These are phyloP conservation scores for Drosophila histrio DNA, from an alignment of 2,888 invertebrate genomes.

Conservation along the genomic window DNA sequence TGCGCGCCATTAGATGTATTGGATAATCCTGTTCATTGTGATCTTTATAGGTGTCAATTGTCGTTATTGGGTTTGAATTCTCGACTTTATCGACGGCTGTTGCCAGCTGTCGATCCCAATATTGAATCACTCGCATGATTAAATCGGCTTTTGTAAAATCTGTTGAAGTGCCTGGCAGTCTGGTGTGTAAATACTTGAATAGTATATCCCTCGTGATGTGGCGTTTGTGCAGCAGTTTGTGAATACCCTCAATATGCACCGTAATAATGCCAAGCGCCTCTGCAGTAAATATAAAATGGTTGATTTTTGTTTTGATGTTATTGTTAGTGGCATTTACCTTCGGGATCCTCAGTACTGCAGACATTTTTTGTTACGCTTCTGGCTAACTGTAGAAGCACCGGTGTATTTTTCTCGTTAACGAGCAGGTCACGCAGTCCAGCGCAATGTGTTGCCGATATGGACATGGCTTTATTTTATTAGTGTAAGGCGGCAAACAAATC, in stretches of 20 bases:
- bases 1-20: constrained; percentile 85
- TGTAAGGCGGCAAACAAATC: neutral
- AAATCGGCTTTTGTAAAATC: constrained; percentile 85
- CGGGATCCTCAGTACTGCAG: constrained; percentile 58
- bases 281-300: constrained; percentile 56
- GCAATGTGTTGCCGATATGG: constrained; percentile 64
- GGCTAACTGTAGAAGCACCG: constrained; percentile 68
- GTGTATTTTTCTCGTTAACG: constrained; percentile 64
- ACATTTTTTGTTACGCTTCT: constrained; percentile 77
- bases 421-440: constrained; percentile 74
- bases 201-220: constrained; percentile 85
- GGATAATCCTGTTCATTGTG: constrained; percentile 57
- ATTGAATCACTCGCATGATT: constrained; percentile 84
- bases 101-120: constrained; percentile 81
- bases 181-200: constrained; percentile 85
- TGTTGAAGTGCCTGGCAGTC: constrained; percentile 83
- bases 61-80: neutral
- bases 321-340: constrained; percentile 55
- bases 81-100: neutral
- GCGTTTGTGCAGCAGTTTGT: constrained; percentile 85
- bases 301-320: neutral
- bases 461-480: constrained; percentile 53
- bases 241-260: constrained; percentile 84
- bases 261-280: constrained; percentile 86
- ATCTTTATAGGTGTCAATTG: neutral